These are phyloP conservation scores for Orthonyx spaldingii DNA, from an alignment of 2,113 vertebrate species.

Conservation along the genomic window DNA sequence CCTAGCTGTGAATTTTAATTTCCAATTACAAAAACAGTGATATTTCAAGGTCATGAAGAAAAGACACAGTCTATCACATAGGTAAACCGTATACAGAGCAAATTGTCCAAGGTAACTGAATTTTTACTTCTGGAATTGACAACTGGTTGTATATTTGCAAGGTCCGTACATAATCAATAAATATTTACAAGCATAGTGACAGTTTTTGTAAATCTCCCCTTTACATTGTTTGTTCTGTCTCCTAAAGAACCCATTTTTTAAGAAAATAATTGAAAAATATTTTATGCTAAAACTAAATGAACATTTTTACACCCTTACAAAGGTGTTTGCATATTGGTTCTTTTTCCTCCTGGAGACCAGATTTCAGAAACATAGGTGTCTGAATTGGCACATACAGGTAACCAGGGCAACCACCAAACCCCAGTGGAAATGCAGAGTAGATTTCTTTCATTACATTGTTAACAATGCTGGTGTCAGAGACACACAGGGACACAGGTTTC, in stretches of 20 bases:
- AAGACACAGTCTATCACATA: background rate
- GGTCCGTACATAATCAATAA: background rate
- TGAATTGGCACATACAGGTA: background rate
- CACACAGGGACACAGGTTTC: no score
- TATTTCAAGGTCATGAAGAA: background rate
- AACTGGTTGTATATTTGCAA: background rate
- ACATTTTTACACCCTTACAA: background rate
- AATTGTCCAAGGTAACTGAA: accelerated
- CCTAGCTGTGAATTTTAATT: background rate
- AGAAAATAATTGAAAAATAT: background rate
- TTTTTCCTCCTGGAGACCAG: background rate
- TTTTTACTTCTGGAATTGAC: background rate
- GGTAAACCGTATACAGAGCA: background rate
- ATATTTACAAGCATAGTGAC: background rate
- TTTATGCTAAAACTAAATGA: background rate
- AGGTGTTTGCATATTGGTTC: accelerated
- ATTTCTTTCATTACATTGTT: background rate
- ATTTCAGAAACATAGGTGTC: background rate
- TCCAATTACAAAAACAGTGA: background rate
- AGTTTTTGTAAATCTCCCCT: background rate
- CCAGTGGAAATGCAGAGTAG: background rate
- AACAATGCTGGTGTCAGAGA: no score
- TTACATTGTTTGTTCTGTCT: background rate
- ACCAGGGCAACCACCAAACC: background rate
- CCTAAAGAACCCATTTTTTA: background rate